Base-by-base conservation (phyloP, 2,113 vertebrate species). In the Marmota monax region DNA sequence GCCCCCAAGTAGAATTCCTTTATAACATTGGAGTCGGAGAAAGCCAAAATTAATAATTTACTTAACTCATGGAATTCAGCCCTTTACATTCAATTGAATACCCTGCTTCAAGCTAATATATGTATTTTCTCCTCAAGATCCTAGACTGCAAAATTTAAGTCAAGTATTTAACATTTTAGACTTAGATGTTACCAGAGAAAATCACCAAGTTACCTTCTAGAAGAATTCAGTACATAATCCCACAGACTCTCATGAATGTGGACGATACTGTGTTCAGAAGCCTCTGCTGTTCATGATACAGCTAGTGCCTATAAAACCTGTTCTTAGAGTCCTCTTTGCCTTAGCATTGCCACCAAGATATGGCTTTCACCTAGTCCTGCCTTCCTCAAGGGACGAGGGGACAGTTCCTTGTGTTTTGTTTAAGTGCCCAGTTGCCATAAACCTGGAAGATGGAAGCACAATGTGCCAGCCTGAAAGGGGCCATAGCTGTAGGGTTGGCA, bases 81-180 rank as follows among this genome's bases (percentile, higher is more conserved):
- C 39, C 4, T 39, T 39, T 39, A 39, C 39, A 39, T 39, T 39
- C 39, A 39, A 39, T 4, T 39, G 39, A 39, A 39, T 39, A 39
- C 39, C 39, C 39, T 4, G 39, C 39, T 39, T 39, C 39, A 39
- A 39, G 39, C 39, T 39, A 39, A 39, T 39, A 39, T 39, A 39
- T 39, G 39, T 39, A 39, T 4, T 39, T 39, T 39, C 39, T 39
- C 39, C 4, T 39, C 39, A 39, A 39, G 39, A 39, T 39, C 39
- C 39, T 39, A 39, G 39, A 39, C 39, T 39, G 39, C 39, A 39
- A 39, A 39, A 39, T 39, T 37, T 18, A 84, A 78, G 90, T 88
- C 74, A 77, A 87, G 70, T 88, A 1, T 61, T 89, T 63, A 92
- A 70, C 48, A 37, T 88, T 87, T 92, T 82, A 14, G 88, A 73